A percentile compares a stretch with the other conserved stretches of the same genome.
These are phyloP conservation scores for Chromis chromis DNA, from an alignment of 2,797 vertebrate species.

Conservation along the genomic window DNA sequence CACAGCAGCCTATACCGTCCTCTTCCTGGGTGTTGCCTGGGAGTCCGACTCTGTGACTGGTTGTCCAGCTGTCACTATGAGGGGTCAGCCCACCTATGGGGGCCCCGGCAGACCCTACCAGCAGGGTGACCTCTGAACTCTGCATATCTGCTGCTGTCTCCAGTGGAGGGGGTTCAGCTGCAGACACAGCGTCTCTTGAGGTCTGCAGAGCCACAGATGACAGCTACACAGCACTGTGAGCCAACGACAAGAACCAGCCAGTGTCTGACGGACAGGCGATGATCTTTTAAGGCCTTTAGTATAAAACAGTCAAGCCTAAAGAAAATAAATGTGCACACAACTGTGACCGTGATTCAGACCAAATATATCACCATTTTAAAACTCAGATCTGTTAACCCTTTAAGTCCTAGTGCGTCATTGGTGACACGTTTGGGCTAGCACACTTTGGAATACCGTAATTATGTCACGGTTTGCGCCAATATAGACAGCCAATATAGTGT, in stretches of 20 bases:
- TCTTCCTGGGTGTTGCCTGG: constrained; percentile 4
- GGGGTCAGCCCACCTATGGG: constrained; percentile 44
- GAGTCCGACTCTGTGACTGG: constrained; percentile 23
- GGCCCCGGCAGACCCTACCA: constrained; percentile 6
- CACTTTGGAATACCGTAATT: too few species aligned
- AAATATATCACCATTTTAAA: neutral
- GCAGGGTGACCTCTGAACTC: constrained; percentile 45
- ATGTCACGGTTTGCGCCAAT: too few species aligned
- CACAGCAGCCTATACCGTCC: neutral
- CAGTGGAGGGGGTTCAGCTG: constrained; percentile 10
- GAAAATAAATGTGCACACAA: neutral
- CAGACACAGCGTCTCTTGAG: constrained; percentile 34
- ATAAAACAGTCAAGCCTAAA: neutral
- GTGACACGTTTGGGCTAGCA: too few species aligned
- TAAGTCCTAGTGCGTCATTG: too few species aligned
- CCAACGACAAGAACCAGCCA: neutral
- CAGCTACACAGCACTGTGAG: neutral
- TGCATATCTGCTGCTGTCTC: constrained; percentile 49
- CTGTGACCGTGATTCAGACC: neutral
- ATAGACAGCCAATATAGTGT: too few species aligned
- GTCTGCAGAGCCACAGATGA: neutral
- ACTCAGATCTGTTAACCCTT: too few species aligned
- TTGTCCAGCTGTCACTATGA: constrained; percentile 63
- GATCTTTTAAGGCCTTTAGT: too few species aligned
- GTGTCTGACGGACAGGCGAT: neutral